Percentiles rank a stretch among this genome's conserved stretches.
phyloP scores from a whole-genome alignment of 2,113 vertebrate genomes.

The Oenanthe oenanthe region DNA sequence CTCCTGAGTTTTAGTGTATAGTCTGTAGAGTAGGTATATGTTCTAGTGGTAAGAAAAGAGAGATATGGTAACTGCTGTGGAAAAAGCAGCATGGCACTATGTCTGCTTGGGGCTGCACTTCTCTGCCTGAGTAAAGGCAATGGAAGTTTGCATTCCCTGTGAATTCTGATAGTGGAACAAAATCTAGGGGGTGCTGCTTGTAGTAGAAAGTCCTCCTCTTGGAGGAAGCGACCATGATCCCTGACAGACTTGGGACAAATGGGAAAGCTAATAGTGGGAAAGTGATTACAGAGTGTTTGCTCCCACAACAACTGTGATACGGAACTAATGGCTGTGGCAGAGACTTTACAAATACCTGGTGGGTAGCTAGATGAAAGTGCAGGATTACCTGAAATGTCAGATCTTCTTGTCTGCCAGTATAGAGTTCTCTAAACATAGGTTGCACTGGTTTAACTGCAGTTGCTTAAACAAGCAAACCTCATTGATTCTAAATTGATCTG shows the following conservation, averaged over 20 bases:
- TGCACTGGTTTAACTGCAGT: conserved; percentile 10
- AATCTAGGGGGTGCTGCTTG: background rate
- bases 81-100: background rate
- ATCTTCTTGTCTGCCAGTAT: background rate
- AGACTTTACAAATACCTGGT: background rate
- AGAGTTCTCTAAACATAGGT: background rate
- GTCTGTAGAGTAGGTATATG: background rate
- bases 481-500: conserved; percentile 19
- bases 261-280: background rate
- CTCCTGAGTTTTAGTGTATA: background rate
- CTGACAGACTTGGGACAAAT: background rate
- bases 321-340: background rate
- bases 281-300: background rate
- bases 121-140: background rate
- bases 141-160: background rate
- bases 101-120: background rate
- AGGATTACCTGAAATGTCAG: conserved; percentile 7
- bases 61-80: background rate
- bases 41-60: background rate
- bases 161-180: background rate
- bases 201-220: background rate
- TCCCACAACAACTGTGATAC: background rate
- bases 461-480: conserved; percentile 3
- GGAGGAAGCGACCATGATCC: background rate
- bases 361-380: background rate